phyloP scores from a whole-genome alignment of 92 coral and sea anemone species.

The Porites divaricata region DNA sequence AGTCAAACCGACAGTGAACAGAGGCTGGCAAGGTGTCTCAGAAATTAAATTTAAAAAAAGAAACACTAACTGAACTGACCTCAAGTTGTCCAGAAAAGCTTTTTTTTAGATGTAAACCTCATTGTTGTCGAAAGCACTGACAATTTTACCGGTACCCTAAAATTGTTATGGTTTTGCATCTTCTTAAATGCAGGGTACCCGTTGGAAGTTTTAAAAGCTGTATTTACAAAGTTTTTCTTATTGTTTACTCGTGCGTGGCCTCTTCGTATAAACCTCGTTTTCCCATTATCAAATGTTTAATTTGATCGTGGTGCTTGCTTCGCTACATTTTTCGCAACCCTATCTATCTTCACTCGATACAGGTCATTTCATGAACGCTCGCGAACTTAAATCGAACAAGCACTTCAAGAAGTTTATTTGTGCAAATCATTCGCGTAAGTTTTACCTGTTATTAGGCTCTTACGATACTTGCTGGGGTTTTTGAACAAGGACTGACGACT shows the following conservation, averaged over 20 bases:
- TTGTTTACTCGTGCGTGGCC: background rate
- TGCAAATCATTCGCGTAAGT: background rate
- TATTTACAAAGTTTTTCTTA: background rate
- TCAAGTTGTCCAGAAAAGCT: background rate
- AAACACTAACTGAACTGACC: too few relatives aligned
- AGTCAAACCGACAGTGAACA: too few relatives aligned
- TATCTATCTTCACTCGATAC: background rate
- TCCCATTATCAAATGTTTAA: background rate
- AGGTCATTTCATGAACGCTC: background rate
- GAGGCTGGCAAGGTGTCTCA: too few relatives aligned
- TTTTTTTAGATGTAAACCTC: background rate
- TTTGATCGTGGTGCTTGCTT: background rate
- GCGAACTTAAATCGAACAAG: background rate
- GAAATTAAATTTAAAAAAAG: too few relatives aligned
- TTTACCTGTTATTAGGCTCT: too few relatives aligned
- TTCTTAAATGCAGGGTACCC: constrained; percentile 3
- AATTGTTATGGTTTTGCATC: constrained; percentile 5
- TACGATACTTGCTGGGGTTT: too few relatives aligned
- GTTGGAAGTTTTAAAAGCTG: background rate
- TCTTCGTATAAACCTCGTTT: background rate
- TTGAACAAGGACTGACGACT: too few relatives aligned
- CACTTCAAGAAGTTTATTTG: background rate
- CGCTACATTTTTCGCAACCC: background rate
- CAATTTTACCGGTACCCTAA: constrained; percentile 15
- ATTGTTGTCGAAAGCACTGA: background rate